These are phyloP conservation scores for Zaprionus kolodkinae DNA, from an alignment of 1,140 invertebrate genomes.

Conservation along the genomic window DNA sequence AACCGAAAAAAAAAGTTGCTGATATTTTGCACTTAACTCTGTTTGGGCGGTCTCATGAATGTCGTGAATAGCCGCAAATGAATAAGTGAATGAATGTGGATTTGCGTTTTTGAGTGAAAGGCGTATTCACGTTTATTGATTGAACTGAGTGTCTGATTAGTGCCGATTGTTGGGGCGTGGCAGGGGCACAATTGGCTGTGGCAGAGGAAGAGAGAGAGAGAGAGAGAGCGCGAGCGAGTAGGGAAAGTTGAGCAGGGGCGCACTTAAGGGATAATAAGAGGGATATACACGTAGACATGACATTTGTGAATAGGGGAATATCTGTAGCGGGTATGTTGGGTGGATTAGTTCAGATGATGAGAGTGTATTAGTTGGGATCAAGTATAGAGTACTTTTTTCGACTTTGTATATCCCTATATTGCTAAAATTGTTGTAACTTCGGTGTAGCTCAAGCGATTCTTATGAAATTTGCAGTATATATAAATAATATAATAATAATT, in stretches of 20 bases:
- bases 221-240: neutral
- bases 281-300: neutral
- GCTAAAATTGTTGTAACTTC: no score
- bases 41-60: slow-evolving; percentile 10
- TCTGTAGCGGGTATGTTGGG: neutral
- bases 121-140: slow-evolving; percentile 75
- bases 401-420: neutral
- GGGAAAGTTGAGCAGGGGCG: neutral
- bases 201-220: neutral
- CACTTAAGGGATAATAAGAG: neutral
- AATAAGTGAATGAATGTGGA: slow-evolving; percentile 14
- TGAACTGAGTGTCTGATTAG: slow-evolving; percentile 55
- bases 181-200: slow-evolving; percentile 12
- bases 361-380: neutral
- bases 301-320: neutral
- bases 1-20: slow-evolving; percentile 76
- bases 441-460: neutral
- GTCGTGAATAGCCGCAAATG: slow-evolving; percentile 10
- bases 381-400: neutral
- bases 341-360: neutral
- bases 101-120: slow-evolving; percentile 61
- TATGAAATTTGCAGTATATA: neutral
- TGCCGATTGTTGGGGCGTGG: slow-evolving; percentile 24
- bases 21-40: slow-evolving; percentile 76
- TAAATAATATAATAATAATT: neutral